phyloP scores from a whole-genome alignment of 2,888 invertebrate genomes.

The Resseliella maxima region DNA sequence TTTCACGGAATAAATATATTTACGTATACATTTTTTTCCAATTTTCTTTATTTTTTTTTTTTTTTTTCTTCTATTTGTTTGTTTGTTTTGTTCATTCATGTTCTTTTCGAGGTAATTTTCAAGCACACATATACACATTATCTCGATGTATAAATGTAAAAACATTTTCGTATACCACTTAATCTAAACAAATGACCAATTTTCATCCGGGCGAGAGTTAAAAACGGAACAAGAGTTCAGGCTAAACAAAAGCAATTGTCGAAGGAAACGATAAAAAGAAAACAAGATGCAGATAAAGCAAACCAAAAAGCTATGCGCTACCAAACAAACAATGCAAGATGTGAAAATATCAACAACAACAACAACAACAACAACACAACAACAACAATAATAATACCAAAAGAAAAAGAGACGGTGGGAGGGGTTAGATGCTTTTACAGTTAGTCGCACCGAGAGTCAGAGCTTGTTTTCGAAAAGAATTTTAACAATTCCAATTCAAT shows the following conservation, averaged over 20 bases:
- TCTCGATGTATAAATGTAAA: background rate
- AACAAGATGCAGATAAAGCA: conserved; percentile 48
- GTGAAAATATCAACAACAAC: background rate
- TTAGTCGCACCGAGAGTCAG: background rate
- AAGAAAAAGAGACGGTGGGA: background rate
- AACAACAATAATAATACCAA: background rate
- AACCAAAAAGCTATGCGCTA: background rate
- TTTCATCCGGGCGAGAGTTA: background rate
- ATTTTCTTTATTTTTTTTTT: background rate
- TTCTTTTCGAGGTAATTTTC: background rate
- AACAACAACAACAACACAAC: background rate
- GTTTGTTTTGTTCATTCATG: background rate
- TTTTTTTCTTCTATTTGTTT: background rate
- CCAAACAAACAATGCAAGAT: background rate
- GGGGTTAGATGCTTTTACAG: background rate
- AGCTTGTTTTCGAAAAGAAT: conserved; percentile 43
- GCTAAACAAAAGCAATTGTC: conserved; percentile 39
- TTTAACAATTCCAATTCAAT: conserved; percentile 44
- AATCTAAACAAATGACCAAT: conserved; percentile 53
- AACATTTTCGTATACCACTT: conserved; percentile 8
- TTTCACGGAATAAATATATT: background rate
- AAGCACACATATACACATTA: background rate
- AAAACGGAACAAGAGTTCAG: background rate
- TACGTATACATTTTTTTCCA: too few relatives aligned
- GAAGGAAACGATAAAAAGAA: conserved; percentile 37